Evolutionary conservation across 2,888 invertebrate species (phyloP).

Genomic region (Cheilosia vulpina): DNA sequence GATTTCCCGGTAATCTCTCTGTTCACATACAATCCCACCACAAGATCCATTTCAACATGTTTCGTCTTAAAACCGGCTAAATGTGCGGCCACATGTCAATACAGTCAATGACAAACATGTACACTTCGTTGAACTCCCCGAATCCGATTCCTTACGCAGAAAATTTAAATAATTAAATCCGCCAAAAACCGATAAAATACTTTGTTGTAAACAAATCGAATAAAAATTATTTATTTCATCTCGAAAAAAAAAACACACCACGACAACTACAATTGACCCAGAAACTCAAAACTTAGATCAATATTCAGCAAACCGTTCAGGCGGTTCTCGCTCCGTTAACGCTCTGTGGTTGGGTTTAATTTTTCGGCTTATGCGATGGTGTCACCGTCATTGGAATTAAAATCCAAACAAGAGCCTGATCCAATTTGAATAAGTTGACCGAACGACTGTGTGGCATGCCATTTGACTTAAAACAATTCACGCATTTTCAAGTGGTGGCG

Average conservation of each 20-base stretch:
- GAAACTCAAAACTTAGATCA: constrained; percentile 13
- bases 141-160: background rate
- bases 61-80: no score
- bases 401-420: constrained; percentile 8
- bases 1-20: no score
- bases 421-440: constrained; percentile 35
- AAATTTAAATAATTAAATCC: background rate
- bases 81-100: no score
- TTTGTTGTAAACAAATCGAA: background rate
- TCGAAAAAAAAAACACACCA: constrained; percentile 19
- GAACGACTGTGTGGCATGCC: background rate
- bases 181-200: background rate
- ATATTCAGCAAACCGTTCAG: background rate
- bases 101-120: no score
- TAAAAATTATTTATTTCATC: constrained; percentile 33
- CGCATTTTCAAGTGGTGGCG: constrained; percentile 7
- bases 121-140: background rate
- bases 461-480: constrained; percentile 7
- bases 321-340: background rate
- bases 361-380: constrained; percentile 16
- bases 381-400: constrained; percentile 14
- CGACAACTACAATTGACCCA: constrained; percentile 51
- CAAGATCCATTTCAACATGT: no score
- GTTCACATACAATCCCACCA: no score
- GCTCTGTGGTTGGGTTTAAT: background rate